Evolutionary conservation across 2,888 invertebrate species (phyloP), one percentile per base, ranked within the genome.

Genomic region (Holacanthella duospinosa): DNA sequence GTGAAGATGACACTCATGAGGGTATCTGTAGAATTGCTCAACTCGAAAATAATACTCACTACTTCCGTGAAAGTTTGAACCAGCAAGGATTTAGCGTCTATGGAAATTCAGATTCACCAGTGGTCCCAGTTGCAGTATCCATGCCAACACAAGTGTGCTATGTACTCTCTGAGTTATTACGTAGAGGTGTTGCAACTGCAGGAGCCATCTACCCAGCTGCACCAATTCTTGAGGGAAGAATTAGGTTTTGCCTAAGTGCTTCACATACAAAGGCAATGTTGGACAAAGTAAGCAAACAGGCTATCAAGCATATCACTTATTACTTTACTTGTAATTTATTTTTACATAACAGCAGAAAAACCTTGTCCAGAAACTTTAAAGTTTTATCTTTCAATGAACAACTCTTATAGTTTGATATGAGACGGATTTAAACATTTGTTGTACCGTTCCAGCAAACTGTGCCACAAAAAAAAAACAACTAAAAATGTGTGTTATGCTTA

Each of bases 161-260:
- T 79, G 83, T 93, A 71, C 90, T 94, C 68, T 85, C 95, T 75
- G 86, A 86, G 64, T 82, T 95, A 72, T 84, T 89, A 60, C 83
- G 84, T 74, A 82, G 85, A 69, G 87, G 89, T 71, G 84, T 99
- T 67, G 97, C 95, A 62, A 85, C 88, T n/a, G 96, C 97, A 9
- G 95, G 96, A 64, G 97, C 96, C 62, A 96, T 96, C 68, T 97
- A 94, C 79, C 97, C 97, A 62, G 97, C 97, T 64, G 96, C 96
- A 60, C 91, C 95, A 55, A 83, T 99, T 70, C 86, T 89, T 81
- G 87, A 89, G 79, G 90, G 92, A 29, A 84, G 97, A 75, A 92
- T 92, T 74, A 82, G 94, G 73, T 92, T 97, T 79, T 99, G 99
- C 76, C 80, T 99, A 67, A 96, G 95, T 56, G 95, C 97, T 62